Base-by-base conservation (phyloP, 2,888 invertebrate genomes). In the Cynaeus angustus region DNA sequence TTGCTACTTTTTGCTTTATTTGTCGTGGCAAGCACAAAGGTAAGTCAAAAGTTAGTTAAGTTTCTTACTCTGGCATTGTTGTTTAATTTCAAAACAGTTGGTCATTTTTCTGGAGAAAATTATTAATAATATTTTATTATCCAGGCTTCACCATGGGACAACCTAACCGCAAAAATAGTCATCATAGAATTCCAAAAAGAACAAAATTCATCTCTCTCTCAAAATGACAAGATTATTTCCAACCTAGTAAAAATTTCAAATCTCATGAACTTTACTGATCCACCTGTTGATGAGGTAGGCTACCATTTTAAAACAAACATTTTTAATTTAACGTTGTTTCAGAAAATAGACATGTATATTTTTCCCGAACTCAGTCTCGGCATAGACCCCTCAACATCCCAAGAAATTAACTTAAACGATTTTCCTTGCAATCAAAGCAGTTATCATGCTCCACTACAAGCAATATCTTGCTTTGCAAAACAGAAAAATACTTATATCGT, bases 121-220 rank as follows among this genome's bases (percentile, higher is more conserved):
- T n/a, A n/a, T n/a, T n/a, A n/a, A n/a, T 21, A 21, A 1, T 21
- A 21, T 21, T 21, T 21, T 4, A 21, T 3, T 4, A 21, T 48
- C 21, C 10, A 52, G 52, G 52, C 10, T 1, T 30, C 30, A 0
- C 30, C 33, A 30, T 52, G 52, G 52, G 30, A 52, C 13, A 52
- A 28, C 30, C 52, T 52, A 4, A 52, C 52, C 1, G 12, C 52
- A 10, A 52, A 52, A 9, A 52, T 52, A 6, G 52, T 28, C 28
- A 13, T 52, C 0, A 3, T 52, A 8, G 52, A 52, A 30, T 52
- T 12, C n/a, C 21, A 52, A n/a, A 26, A n/a, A 10, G n/a, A 28
- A 26, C 12, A 4, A 10, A 28, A 52, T 5, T 1, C n/a, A 4
- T n/a, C 3, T 10, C 12, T 16, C 21, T n/a, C 52, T 3, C 3